Percentiles rank a stretch among this genome's conserved stretches.
Conservation (phyloP, 2,888 invertebrate species). For the Aporophyla lueneburgensis region DNA sequence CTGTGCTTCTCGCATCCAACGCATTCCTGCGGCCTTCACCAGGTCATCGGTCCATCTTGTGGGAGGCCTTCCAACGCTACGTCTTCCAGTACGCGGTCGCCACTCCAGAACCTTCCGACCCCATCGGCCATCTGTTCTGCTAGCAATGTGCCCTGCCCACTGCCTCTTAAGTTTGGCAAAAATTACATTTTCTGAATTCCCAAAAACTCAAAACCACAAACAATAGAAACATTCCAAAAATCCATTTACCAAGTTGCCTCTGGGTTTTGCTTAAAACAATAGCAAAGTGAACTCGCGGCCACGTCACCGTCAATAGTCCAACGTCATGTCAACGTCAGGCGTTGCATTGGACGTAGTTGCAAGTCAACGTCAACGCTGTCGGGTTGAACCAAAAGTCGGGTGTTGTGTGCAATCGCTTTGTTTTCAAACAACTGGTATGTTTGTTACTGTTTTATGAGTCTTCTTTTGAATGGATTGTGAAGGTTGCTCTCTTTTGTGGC, state of each 20-base stretch:
- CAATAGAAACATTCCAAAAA: conserved; percentile 2
- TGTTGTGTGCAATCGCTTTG: conserved; percentile 15
- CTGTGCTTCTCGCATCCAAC: too few species aligned
- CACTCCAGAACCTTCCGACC: too few species aligned
- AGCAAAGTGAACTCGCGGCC: neutral
- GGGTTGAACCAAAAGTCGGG: conserved; percentile 5
- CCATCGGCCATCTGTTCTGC: too few species aligned
- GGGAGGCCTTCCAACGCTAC: too few species aligned
- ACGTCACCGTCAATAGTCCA: neutral
- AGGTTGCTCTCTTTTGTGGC: too few species aligned
- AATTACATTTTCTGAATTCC: neutral
- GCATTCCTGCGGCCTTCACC: too few species aligned
- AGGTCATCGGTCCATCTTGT: too few species aligned
- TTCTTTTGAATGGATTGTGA: conserved; percentile 8
- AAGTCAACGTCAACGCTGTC: neutral
- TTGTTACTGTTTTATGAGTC: neutral
- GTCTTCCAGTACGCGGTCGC: too few species aligned
- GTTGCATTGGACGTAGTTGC: conserved; percentile 3
- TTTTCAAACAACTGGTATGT: conserved; percentile 7
- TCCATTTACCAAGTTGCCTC: conserved; percentile 2
- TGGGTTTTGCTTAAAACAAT: conserved; percentile 36
- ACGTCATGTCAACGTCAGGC: conserved; percentile 38
- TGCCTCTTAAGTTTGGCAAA: too few species aligned
- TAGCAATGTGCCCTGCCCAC: too few species aligned
- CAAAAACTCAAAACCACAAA: neutral